A percentile compares a stretch with the other conserved stretches of the same genome.
These are phyloP conservation scores for Pterostichus madidus DNA, from an alignment of 2,888 invertebrate species.

Conservation along the genomic window DNA sequence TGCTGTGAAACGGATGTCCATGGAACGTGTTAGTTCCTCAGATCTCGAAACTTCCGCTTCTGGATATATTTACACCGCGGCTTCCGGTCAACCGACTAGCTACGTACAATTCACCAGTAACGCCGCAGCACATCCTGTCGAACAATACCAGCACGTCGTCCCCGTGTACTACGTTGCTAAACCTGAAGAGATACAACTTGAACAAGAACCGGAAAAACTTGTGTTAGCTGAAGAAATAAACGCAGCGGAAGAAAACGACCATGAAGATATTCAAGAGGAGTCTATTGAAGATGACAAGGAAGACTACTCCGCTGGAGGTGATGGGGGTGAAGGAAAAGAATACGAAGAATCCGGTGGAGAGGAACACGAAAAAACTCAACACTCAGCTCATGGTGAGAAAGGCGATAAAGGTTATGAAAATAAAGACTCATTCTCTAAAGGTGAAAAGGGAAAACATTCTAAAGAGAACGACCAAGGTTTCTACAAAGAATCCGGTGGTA, in stretches of 20 bases:
- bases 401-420: constrained; percentile 80
- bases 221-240: constrained; percentile 73
- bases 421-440: constrained; percentile 80
- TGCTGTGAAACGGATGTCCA: constrained; percentile 78
- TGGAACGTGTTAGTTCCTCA: constrained; percentile 80
- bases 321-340: constrained; percentile 69
- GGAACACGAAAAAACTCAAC: constrained; percentile 78
- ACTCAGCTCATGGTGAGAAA: constrained; percentile 80
- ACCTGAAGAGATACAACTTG: constrained; percentile 72
- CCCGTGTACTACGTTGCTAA: constrained; percentile 52
- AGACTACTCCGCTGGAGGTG: constrained; percentile 73
- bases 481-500: constrained; percentile 79
- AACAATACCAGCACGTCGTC: constrained; percentile 70
- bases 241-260: constrained; percentile 70
- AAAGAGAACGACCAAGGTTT: constrained; percentile 79
- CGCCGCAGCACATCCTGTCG: constrained; percentile 30
- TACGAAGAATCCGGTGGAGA: constrained; percentile 73
- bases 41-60: constrained; percentile 82
- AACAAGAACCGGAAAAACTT: constrained; percentile 69
- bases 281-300: constrained; percentile 69
- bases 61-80: constrained; percentile 80
- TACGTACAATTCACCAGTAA: constrained; percentile 78
- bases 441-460: constrained; percentile 79
- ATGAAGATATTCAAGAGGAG: constrained; percentile 70
- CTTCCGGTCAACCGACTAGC: constrained; percentile 77